These are phyloP conservation scores for Lepeophtheirus salmonis DNA, from an alignment of 1,140 invertebrate genomes.

Conservation along the genomic window DNA sequence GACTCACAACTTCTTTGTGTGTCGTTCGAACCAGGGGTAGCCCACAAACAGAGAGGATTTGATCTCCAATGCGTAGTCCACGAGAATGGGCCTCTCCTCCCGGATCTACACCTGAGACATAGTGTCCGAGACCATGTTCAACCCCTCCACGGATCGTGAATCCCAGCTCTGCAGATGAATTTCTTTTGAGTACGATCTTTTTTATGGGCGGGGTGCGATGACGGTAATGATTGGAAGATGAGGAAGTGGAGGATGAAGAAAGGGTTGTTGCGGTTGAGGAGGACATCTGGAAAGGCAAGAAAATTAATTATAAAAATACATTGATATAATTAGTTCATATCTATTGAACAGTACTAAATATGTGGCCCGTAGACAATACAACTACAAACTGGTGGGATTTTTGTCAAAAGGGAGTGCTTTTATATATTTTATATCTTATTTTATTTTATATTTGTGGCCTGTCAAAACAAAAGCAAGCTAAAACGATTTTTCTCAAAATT, in stretches of 20 bases:
- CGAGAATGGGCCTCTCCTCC: conserved; percentile 7
- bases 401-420: too few species aligned
- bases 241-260: neutral
- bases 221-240: neutral
- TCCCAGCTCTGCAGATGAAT: neutral
- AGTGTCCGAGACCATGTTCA: conserved; percentile 17
- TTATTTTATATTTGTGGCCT: too few species aligned
- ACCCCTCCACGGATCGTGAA: conserved; percentile 13
- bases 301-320: too few species aligned
- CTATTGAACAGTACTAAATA: too few species aligned
- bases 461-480: too few species aligned
- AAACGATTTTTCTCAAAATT: too few species aligned
- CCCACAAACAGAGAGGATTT: conserved; percentile 11
- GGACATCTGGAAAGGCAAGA: neutral
- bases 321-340: too few species aligned
- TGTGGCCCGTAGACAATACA: too few species aligned
- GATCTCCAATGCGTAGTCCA: conserved; percentile 15
- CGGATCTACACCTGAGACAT: conserved; percentile 9
- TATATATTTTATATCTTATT: too few species aligned
- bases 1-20: conserved; percentile 1
- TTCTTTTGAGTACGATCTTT: neutral
- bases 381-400: too few species aligned
- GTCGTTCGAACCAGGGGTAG: neutral
- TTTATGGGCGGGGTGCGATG: neutral
- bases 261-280: neutral